Percentiles rank a stretch among this genome's conserved stretches.
Conservation (phyloP, 2,797 vertebrate genomes). For the Philypnodon macrostomus region DNA sequence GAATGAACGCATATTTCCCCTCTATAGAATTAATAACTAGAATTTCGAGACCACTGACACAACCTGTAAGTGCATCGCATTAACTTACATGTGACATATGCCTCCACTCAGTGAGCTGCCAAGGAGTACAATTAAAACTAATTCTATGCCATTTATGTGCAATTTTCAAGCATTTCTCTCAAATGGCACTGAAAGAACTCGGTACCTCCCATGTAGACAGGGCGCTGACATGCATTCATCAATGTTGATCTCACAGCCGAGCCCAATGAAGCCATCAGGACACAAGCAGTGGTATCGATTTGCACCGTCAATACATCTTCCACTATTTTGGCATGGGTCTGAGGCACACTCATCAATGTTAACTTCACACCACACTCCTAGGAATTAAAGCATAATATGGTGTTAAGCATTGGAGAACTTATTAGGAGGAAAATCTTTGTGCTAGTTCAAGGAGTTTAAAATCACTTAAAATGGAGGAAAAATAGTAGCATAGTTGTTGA, state of each 20-base stretch:
- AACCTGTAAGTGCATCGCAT: conserved; percentile 64
- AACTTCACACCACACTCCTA: conserved; percentile 77
- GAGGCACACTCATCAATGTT: conserved; percentile 80
- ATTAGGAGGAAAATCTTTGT: not conserved
- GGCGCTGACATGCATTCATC: conserved; percentile 81
- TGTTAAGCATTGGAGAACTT: conserved; percentile 13
- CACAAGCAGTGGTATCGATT: conserved; percentile 78
- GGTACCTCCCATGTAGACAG: conserved; percentile 84
- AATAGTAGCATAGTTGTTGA: no score
- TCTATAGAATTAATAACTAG: conserved; percentile 68
- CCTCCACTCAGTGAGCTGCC: conserved; percentile 59
- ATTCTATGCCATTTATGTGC: conserved; percentile 59
- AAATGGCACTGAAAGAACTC: conserved; percentile 45
- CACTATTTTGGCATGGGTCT: conserved; percentile 76
- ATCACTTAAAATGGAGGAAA: not conserved
- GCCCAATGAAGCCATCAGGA: conserved; percentile 73
- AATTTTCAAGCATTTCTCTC: conserved; percentile 56
- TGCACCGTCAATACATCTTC: conserved; percentile 74
- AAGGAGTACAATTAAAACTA: conserved; percentile 69
- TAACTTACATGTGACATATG: conserved; percentile 66
- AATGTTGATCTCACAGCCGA: conserved; percentile 76
- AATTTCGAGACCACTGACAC: conserved; percentile 68
- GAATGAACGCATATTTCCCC: conserved; percentile 40
- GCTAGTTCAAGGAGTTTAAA: conserved; percentile 2
- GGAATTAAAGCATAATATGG: conserved; percentile 31